Base-by-base conservation (phyloP, 1,140 invertebrate species). In the Melanaphis sacchari region DNA sequence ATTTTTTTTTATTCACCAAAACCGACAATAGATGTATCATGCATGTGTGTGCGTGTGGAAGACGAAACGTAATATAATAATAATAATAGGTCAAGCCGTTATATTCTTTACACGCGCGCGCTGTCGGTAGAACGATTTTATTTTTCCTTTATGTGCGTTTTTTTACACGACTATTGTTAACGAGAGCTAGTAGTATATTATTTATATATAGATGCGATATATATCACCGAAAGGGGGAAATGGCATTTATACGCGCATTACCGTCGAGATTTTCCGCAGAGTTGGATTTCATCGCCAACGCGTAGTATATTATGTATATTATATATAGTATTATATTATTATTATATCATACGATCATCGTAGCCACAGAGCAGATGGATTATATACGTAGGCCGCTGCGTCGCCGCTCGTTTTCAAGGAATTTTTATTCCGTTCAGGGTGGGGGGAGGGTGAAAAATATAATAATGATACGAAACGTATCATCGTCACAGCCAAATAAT, bases 81-180 rank as follows among this genome's bases (percentile, higher is more conserved):
- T 88, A 52, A 88, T 88, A 88, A 88, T 88, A 52, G 87, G 87
- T 88, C 87, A 88, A 88, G 87, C 87, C 87, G 87, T 88, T 88
- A 52, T 88, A 88, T 88, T 49, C 87, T 52, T 49, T 49, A 87
- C 84, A n/a, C 40, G 41, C 84, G 46, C 87, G 87, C n/a, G 87
- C 87, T 26, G 41, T 43, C 85, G 85, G 26, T n/a, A 26, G 85
- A 46, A n/a, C 85, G 85, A 87, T 87, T 46, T 46, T 87, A 87
- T 46, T 40, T 87, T 88, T 88, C 31, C n/a, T 88, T 88, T 88
- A 40, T 84, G 38, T 84, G 24, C 24, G 38, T 88, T 88, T 88
- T 88, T 88, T 88, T 88, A 88, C 87, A 22, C 87, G 87, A 52
- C 87, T n/a, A 88, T 88, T 88, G 87, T 88, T 88, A 52, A 88